Conservation (phyloP, 2,888 invertebrate genomes). For the Epinotia nisella region DNA sequence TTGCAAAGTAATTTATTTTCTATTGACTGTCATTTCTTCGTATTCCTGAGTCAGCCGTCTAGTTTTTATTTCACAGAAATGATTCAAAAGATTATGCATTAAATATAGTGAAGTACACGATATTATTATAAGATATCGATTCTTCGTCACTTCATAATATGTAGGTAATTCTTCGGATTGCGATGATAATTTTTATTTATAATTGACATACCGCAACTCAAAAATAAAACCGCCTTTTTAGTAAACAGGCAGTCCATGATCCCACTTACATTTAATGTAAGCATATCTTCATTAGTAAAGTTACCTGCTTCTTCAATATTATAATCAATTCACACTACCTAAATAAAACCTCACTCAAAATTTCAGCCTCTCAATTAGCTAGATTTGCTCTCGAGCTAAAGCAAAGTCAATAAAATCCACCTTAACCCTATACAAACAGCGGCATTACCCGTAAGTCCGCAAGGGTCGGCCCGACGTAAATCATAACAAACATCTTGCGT, state of each 20-base stretch:
- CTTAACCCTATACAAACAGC: conserved; percentile 35
- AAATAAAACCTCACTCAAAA: conserved; percentile 32
- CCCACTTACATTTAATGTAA: not conserved
- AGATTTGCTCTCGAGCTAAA: conserved; percentile 36
- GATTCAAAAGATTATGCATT: not conserved
- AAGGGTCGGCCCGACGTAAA: conserved; percentile 69
- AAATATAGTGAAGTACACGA: not conserved
- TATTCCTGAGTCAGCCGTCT: not conserved
- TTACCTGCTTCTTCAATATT: not conserved
- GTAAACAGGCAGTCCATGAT: not conserved
- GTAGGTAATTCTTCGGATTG: too few species aligned
- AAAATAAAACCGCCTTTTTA: too few species aligned
- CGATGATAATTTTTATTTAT: too few species aligned
- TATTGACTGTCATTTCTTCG: conserved; percentile 13
- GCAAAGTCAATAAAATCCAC: conserved; percentile 44
- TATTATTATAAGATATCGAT: too few species aligned
- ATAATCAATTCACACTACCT: not conserved
- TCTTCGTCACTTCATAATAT: too few species aligned
- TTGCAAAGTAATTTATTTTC: conserved; percentile 30
- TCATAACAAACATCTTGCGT: conserved; percentile 81
- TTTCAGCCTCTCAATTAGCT: conserved; percentile 30
- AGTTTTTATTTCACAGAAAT: not conserved
- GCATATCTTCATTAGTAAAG: not conserved
- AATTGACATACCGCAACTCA: too few species aligned
- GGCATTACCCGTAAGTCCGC: conserved; percentile 43